These are phyloP conservation scores for Dicerorhinus sumatrensis DNA, from an alignment of 2,113 vertebrate genomes.

Conservation along the genomic window DNA sequence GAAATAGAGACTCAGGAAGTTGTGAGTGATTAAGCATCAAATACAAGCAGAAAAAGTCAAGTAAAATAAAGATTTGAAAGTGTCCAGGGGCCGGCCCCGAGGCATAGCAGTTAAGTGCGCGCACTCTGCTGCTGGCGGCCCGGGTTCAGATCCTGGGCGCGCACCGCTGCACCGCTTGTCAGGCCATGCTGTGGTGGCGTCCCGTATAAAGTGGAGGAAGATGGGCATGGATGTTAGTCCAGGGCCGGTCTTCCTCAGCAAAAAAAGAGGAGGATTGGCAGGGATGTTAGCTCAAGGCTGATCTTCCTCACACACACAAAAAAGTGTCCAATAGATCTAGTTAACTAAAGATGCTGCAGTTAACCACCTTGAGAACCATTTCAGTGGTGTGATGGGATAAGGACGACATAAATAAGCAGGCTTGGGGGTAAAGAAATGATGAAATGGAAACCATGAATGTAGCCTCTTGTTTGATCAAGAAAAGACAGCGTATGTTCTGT, in stretches of 20 bases:
- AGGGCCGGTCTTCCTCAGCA: too few species aligned
- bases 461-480: not conserved
- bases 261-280: too few species aligned
- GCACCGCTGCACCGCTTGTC: too few species aligned
- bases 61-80: not conserved
- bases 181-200: too few species aligned
- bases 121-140: too few species aligned
- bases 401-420: not conserved
- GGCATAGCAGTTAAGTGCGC: too few species aligned
- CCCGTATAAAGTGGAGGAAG: too few species aligned
- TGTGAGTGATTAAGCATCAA: not conserved
- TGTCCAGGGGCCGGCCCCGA: not conserved
- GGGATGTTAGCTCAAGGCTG: too few species aligned
- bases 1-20: not conserved
- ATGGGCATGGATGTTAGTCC: too few species aligned
- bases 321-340: not conserved
- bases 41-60: conserved; percentile 4
- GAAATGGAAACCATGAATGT: not conserved
- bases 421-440: not conserved
- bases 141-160: too few species aligned
- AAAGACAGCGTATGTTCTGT: not conserved
- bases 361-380: not conserved
- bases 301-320: too few species aligned
- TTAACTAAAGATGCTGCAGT: not conserved
- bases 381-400: not conserved